Percentiles rank a stretch among this genome's conserved stretches.
Conservation (phyloP, 2,888 invertebrate genomes). For the Tricholauxania praeusta region DNA sequence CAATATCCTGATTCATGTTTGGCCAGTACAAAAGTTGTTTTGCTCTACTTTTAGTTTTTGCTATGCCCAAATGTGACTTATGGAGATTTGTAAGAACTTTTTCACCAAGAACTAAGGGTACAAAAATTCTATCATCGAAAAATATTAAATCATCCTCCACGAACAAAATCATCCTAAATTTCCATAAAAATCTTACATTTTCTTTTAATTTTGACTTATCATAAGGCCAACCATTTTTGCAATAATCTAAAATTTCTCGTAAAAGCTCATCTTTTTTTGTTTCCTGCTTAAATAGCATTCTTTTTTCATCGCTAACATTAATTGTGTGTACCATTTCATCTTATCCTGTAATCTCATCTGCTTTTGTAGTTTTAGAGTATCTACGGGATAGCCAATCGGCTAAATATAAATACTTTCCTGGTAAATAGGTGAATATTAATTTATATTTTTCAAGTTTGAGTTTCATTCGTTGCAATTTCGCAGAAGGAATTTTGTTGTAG, state of each 20-base stretch:
- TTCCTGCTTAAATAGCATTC: constrained; percentile 32
- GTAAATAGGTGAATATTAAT: constrained; percentile 47
- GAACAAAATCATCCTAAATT: constrained; percentile 32
- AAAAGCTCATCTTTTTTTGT: constrained; percentile 28
- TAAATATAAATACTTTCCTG: constrained; percentile 48
- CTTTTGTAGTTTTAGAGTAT: constrained; percentile 13
- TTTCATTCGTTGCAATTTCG: constrained; percentile 46
- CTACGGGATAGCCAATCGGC: constrained; percentile 46
- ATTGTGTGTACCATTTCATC: constrained; percentile 40
- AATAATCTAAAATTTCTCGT: constrained; percentile 14
- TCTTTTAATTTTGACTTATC: constrained; percentile 19
- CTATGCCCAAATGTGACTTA: constrained; percentile 50
- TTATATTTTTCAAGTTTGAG: constrained; percentile 48
- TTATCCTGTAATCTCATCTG: constrained; percentile 28
- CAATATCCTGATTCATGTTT: constrained; percentile 45
- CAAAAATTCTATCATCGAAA: constrained; percentile 42
- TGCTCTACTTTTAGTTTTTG: constrained; percentile 51
- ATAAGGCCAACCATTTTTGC: constrained; percentile 32
- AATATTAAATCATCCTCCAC: constrained; percentile 41
- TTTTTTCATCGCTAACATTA: constrained; percentile 37
- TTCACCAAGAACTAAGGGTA: constrained; percentile 38
- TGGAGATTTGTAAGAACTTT: constrained; percentile 47
- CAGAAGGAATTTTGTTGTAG: constrained; percentile 43
- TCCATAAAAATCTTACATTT: constrained; percentile 40
- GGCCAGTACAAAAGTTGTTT: constrained; percentile 51